Percentiles rank a stretch among this genome's conserved stretches.
Conservation (phyloP, 2,113 vertebrate species). For the Lynx canadensis region DNA sequence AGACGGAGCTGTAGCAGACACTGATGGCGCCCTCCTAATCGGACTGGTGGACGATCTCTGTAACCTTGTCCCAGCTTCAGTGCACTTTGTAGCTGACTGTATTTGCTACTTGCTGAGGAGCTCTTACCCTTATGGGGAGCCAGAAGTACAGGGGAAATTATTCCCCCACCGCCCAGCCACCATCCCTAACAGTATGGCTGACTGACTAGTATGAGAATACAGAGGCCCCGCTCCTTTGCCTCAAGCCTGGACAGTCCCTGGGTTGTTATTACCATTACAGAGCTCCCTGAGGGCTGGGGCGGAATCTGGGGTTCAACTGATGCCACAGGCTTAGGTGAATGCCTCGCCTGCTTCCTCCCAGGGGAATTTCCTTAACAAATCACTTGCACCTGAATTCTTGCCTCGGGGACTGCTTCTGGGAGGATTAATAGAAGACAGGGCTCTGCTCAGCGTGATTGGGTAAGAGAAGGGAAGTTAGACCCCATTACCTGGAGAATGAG, state of each 20-base stretch:
- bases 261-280: rapidly evolving
- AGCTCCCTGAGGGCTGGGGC: not conserved
- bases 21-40: rapidly evolving
- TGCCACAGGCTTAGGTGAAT: not conserved
- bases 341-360: not conserved
- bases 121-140: rapidly evolving
- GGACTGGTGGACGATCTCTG: not conserved
- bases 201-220: too few species aligned
- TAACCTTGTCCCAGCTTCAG: not conserved
- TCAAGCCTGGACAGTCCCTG: not conserved
- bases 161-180: too few species aligned
- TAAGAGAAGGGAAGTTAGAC: not conserved
- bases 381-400: not conserved
- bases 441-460: not conserved
- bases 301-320: not conserved
- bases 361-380: not conserved
- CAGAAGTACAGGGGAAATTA: not conserved
- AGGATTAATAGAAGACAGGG: not conserved
- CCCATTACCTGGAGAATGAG: not conserved
- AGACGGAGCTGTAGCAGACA: not conserved
- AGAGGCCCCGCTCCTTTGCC: not conserved
- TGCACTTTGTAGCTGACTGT: not conserved
- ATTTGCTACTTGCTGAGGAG: too few species aligned
- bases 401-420: not conserved
- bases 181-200: too few species aligned